Base-by-base conservation (phyloP, 1,140 invertebrate species). In the Nephila pilipes region DNA sequence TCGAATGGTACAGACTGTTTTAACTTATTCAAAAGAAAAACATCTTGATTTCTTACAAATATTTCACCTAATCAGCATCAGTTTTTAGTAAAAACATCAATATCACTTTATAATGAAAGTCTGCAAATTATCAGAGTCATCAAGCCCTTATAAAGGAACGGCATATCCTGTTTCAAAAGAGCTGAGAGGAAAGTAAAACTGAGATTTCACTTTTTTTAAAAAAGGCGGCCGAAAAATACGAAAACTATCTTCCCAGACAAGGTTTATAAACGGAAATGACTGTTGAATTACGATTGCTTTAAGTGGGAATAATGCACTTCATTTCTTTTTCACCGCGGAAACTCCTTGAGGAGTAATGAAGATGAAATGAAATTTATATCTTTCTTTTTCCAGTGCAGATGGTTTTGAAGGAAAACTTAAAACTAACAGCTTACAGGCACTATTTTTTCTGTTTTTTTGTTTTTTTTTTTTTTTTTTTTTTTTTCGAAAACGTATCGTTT, bases 291-390 rank as follows among this genome's bases (percentile, higher is more conserved):
- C 22, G 46, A 55, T 55, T 22, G 1, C 38, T 75, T 18, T 36
- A 29, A 75, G 65, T 36, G 25, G 65, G 25, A 36, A 75, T 75
- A 75, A 75, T 75, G 65, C 65, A 75, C 32, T 29, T 32, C 25
- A 29, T 29, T 14, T 22, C 29, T 75, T 36, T 75, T 29, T 16
- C 14, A 58, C 57, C 0, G 10, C 57, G 16, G 57, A 4, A 16
- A 16, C 29, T 75, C 65, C 65, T 75, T 75, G 29, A 75, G 32
- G 65, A 75, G 65, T 75, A 75, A 75, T 75, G 65, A 75, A 25
- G 16, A 29, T 75, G 25, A 75, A 75, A 75, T 75, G 65, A 29
- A 75, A 29, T 75, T 75, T 75, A 75, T 36, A 75, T 75, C 29
- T 32, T 75, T 75, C 65, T 75, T 75, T 75, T 75, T 18, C 65